Percentiles rank a stretch among this genome's conserved stretches.
phyloP scores from a whole-genome alignment of 2,113 vertebrate genomes.

The Mungos mungo region DNA sequence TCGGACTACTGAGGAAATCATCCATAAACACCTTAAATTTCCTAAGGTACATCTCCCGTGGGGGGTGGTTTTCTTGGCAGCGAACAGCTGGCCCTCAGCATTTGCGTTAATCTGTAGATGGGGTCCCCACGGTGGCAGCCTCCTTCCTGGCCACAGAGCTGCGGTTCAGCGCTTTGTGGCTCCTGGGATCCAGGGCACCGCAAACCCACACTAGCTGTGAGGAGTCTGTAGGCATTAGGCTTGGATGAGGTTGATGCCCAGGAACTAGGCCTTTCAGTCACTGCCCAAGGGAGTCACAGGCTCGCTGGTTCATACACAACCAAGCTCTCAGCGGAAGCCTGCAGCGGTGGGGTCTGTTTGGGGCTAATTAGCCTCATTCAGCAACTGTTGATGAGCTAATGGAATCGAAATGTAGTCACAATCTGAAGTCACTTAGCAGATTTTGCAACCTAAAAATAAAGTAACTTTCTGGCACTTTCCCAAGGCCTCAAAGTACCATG shows the following conservation, averaged over 20 bases:
- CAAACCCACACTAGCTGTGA: background rate
- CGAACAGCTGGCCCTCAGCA: background rate
- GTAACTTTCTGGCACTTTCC: conserved; percentile 18
- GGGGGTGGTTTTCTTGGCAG: background rate
- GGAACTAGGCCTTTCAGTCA: background rate
- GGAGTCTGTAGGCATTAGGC: background rate
- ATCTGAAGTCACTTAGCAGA: conserved; percentile 56
- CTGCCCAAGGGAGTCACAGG: background rate
- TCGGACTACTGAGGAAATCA: background rate
- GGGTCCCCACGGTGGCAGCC: background rate
- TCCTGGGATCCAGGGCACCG: background rate
- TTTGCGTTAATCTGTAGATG: background rate
- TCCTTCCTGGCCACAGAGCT: background rate
- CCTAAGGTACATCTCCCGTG: background rate
- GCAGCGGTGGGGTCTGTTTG: background rate
- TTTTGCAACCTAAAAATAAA: conserved; percentile 57
- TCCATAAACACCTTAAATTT: conserved; percentile 9
- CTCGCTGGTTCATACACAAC: background rate
- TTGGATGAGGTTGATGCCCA: background rate
- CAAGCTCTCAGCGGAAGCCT: background rate
- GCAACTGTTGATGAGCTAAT: conserved; percentile 55
- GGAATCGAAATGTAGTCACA: conserved; percentile 56
- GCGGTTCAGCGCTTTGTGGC: background rate
- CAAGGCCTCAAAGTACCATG: background rate
- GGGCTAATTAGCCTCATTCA: conserved; percentile 61